These are phyloP conservation scores for Cistogaster globosa DNA, from an alignment of 2,888 invertebrate genomes.

Conservation along the genomic window DNA sequence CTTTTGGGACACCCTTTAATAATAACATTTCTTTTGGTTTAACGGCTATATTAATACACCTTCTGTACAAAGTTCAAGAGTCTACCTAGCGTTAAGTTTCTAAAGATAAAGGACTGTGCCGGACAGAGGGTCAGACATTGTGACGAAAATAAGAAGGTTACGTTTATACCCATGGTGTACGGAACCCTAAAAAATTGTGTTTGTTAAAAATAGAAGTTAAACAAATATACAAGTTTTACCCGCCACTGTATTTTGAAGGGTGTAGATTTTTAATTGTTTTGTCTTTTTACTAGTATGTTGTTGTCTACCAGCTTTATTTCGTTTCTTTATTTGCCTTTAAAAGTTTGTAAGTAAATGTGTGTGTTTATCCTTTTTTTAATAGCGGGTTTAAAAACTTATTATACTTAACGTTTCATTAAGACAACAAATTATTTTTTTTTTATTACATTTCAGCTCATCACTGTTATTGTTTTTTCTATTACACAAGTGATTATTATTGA, in stretches of 20 bases:
- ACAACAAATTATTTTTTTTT: conserved; percentile 59
- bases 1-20: too few relatives aligned
- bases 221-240: too few relatives aligned
- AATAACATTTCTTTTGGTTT: too few relatives aligned
- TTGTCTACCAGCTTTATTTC: conserved; percentile 9
- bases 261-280: neutral
- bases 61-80: too few relatives aligned
- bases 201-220: too few relatives aligned
- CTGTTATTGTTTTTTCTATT: conserved; percentile 26
- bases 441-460: conserved; percentile 42
- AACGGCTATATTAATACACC: too few relatives aligned
- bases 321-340: neutral
- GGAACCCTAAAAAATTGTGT: too few relatives aligned
- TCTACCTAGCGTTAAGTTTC: too few relatives aligned
- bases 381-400: conserved; percentile 44
- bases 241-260: neutral
- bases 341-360: conserved; percentile 9
- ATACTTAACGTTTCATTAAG: conserved; percentile 62
- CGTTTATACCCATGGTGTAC: too few relatives aligned
- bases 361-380: neutral
- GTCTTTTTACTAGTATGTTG: neutral
- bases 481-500: conserved; percentile 48
- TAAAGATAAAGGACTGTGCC: too few relatives aligned
- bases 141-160: too few relatives aligned
- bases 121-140: too few relatives aligned